These are phyloP conservation scores for Nipponia nippon DNA, from an alignment of 2,113 vertebrate species.

Conservation along the genomic window DNA sequence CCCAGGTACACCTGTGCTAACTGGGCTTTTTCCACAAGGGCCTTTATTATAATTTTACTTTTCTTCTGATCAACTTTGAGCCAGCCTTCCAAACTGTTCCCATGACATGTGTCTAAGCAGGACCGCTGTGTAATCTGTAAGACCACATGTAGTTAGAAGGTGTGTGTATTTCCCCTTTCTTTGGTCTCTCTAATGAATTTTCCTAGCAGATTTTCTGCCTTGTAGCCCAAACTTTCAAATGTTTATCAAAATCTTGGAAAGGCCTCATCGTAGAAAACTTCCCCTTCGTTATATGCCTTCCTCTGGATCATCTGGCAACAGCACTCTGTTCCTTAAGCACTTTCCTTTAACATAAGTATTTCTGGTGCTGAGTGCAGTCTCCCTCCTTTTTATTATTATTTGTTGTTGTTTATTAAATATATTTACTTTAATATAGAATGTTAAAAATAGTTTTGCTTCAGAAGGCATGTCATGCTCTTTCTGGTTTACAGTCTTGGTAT, in stretches of 20 bases:
- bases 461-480: not conserved
- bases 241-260: not conserved
- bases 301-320: not conserved
- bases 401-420: not conserved
- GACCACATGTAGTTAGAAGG: not conserved
- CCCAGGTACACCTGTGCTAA: not conserved
- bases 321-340: not conserved
- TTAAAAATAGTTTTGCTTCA: not conserved
- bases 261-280: not conserved
- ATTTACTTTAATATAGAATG: not conserved
- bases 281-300: rapidly evolving
- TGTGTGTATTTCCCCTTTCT: not conserved
- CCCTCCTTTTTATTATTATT: not conserved
- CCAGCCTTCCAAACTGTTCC: not conserved
- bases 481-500: not conserved
- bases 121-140: not conserved
- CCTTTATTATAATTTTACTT: not conserved
- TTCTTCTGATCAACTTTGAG: not conserved
- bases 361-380: not conserved
- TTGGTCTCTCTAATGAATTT: not conserved
- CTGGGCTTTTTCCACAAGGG: not conserved
- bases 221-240: not conserved
- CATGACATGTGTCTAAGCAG: not conserved
- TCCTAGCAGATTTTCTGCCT: not conserved
- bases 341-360: not conserved